phyloP scores from a whole-genome alignment of 2,113 vertebrate species.

The Gallinago media region DNA sequence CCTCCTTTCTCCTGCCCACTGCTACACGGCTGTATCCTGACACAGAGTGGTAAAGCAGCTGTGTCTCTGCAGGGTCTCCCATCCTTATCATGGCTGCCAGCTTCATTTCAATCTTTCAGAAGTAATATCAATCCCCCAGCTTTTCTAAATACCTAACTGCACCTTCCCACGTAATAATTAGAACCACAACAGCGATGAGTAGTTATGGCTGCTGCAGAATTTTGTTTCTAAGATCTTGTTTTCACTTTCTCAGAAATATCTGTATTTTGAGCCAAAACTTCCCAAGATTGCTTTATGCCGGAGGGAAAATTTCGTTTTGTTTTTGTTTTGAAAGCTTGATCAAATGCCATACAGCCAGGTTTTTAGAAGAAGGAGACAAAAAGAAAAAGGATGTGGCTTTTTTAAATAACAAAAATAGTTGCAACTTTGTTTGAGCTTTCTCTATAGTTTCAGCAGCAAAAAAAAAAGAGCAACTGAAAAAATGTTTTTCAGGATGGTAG shows the following conservation, averaged over 20 bases:
- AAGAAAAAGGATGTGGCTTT: not conserved
- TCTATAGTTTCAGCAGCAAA: slow-evolving; percentile 8
- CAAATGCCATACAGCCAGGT: slow-evolving; percentile 16
- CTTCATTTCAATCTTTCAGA: not conserved
- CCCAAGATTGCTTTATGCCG: not conserved
- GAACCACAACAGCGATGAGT: fast-evolving
- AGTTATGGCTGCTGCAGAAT: not conserved
- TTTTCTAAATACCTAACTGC: not conserved
- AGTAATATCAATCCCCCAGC: not conserved
- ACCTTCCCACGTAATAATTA: not conserved
- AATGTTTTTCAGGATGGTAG: slow-evolving; percentile 1
- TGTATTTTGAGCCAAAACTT: slow-evolving; percentile 13
- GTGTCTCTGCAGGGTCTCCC: not conserved
- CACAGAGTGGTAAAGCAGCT: not conserved
- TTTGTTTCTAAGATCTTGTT: not conserved
- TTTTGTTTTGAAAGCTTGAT: slow-evolving; percentile 28
- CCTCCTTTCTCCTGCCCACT: not conserved
- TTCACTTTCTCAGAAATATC: slow-evolving; percentile 2
- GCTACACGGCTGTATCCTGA: not conserved
- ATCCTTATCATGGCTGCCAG: not conserved
- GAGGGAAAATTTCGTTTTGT: slow-evolving; percentile 31
- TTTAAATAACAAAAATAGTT: not conserved
- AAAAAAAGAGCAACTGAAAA: slow-evolving; percentile 8
- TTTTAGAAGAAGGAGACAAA: slow-evolving; percentile 14
- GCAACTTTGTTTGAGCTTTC: not conserved